These are phyloP conservation scores for Thaumetopoea pityocampa DNA, from an alignment of 1,140 invertebrate species.

Conservation along the genomic window DNA sequence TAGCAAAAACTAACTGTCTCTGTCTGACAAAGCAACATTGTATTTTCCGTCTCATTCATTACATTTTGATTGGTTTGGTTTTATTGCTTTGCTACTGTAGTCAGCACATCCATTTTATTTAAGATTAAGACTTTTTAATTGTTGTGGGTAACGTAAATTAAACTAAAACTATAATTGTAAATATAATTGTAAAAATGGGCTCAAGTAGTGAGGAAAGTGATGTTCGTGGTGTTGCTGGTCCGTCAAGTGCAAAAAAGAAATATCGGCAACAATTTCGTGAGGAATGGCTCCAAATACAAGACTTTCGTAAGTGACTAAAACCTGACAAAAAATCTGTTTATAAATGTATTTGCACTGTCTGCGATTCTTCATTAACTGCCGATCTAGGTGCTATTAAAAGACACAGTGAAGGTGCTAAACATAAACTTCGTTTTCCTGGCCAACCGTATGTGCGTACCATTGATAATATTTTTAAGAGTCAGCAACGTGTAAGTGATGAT, in stretches of 20 bases:
- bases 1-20: neutral
- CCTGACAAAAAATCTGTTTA: neutral
- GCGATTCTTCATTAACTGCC: neutral
- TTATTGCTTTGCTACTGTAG: too few species aligned
- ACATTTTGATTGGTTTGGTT: conserved; percentile 1
- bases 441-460: conserved; percentile 1
- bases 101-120: too few species aligned
- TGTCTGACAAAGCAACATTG: neutral
- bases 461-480: conserved; percentile 6
- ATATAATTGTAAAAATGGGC: too few species aligned
- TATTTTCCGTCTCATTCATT: neutral
- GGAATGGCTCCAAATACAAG: conserved; percentile 2
- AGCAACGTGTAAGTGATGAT: neutral
- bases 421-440: neutral
- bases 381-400: neutral
- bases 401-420: conserved; percentile 4
- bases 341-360: conserved; percentile 1
- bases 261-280: too few species aligned
- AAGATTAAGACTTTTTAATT: too few species aligned
- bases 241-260: too few species aligned
- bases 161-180: too few species aligned
- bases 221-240: too few species aligned
- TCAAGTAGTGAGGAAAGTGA: too few species aligned
- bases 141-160: too few species aligned
- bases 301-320: neutral